Evolutionary conservation across 2,888 invertebrate genomes (phyloP).

Genomic region (Plutella xylostella): DNA sequence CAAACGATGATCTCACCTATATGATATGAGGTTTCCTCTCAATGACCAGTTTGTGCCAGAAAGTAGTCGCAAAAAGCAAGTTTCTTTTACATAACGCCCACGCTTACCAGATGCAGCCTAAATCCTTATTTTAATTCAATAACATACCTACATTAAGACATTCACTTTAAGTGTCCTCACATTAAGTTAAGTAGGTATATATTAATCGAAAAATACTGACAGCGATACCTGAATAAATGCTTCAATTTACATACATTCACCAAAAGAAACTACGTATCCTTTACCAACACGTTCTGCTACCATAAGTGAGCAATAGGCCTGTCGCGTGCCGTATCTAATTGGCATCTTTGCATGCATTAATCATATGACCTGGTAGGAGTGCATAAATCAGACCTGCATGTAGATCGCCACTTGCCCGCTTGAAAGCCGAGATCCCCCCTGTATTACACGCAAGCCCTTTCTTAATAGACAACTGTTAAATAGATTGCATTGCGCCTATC

Average conservation of each 20-base stretch:
- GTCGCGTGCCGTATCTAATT: constrained; percentile 53
- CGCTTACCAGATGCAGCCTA: background rate
- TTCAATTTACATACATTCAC: constrained; percentile 20
- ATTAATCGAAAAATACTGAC: too few relatives aligned
- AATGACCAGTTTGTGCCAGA: too few relatives aligned
- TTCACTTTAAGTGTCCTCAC: background rate
- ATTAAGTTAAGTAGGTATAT: too few relatives aligned
- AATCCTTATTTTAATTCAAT: too few relatives aligned
- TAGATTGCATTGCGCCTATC: constrained; percentile 44
- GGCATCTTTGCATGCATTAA: constrained; percentile 53
- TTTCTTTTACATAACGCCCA: constrained; percentile 1
- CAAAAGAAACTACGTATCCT: constrained; percentile 32
- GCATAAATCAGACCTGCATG: constrained; percentile 26
- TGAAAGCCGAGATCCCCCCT: constrained; percentile 34
- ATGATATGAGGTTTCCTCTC: too few relatives aligned
- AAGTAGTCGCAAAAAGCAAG: too few relatives aligned
- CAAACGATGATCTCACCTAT: too few relatives aligned
- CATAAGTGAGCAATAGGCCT: constrained; percentile 22
- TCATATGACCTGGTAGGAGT: constrained; percentile 28
- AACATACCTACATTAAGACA: background rate
- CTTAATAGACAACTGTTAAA: constrained; percentile 41
- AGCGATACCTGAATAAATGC: too few relatives aligned
- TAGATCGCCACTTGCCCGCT: constrained; percentile 33
- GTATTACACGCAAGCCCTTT: constrained; percentile 31
- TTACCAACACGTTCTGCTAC: constrained; percentile 29